Evolutionary conservation across 2,888 invertebrate genomes (phyloP).

Genomic region (Psylliodes chrysocephalus): DNA sequence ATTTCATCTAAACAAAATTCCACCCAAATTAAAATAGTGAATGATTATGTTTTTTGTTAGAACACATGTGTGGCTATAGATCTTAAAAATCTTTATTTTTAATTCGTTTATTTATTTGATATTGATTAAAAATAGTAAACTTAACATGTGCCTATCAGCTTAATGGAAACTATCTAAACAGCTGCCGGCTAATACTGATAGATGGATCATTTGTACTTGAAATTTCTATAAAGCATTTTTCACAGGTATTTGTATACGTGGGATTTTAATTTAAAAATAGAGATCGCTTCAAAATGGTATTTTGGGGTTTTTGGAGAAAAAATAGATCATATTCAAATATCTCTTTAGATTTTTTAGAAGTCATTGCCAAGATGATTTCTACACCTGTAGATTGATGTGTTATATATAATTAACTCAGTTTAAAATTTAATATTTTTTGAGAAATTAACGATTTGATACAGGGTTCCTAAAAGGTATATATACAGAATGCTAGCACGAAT

Average conservation of each 20-base stretch:
- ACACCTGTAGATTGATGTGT: too few species aligned
- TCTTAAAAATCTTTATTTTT: not conserved
- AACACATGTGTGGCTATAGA: too few species aligned
- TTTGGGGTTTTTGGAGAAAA: not conserved
- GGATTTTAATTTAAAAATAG: not conserved
- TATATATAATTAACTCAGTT: too few species aligned
- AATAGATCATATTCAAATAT: not conserved
- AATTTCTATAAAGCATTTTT: not conserved
- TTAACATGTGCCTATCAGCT: not conserved
- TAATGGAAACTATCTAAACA: slow-evolving; percentile 11
- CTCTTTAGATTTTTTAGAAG: too few species aligned
- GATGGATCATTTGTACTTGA: slow-evolving; percentile 14
- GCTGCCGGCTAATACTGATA: slow-evolving; percentile 21
- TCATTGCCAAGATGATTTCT: not conserved
- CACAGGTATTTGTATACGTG: slow-evolving; percentile 1
- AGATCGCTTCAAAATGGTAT: not conserved
- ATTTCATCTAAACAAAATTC: too few species aligned
- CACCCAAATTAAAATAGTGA: too few species aligned
- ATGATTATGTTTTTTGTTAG: too few species aligned
- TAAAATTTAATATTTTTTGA: too few species aligned
- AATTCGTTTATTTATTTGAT: not conserved
- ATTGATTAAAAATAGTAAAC: not conserved
- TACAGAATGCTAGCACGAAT: too few species aligned
- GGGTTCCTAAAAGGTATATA: too few species aligned
- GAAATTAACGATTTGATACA: too few species aligned